Evolutionary conservation across 64 coral and sea anemone genomes (phyloP).

Genomic region (Stichodactyla helianthus): DNA sequence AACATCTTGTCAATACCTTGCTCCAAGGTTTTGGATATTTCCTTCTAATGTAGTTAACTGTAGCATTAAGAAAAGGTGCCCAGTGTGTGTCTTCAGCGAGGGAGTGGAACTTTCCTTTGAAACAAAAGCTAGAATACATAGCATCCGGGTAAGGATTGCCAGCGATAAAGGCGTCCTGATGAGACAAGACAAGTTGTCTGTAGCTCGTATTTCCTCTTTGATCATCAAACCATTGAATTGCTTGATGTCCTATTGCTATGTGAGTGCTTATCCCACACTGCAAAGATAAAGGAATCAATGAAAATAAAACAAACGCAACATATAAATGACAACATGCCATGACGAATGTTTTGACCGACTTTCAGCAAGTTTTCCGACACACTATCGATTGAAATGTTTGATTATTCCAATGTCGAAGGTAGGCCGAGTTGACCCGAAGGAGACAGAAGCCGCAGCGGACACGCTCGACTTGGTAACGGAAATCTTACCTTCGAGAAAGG

Average conservation of each 20-base stretch:
- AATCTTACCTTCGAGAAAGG: neutral
- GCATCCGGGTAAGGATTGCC: slow-evolving; percentile 88
- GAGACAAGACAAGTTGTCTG: slow-evolving; percentile 66
- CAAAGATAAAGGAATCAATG: neutral
- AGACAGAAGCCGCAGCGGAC: neutral
- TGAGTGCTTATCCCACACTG: slow-evolving; percentile 90
- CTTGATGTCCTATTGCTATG: slow-evolving; percentile 82
- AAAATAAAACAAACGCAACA: neutral
- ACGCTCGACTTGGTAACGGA: neutral
- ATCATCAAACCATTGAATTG: slow-evolving; percentile 75
- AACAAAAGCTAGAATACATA: slow-evolving; percentile 85
- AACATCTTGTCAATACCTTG: slow-evolving; percentile 37
- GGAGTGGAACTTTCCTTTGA: slow-evolving; percentile 58
- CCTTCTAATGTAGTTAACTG: slow-evolving; percentile 81
- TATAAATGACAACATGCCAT: neutral
- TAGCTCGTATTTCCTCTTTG: slow-evolving; percentile 62
- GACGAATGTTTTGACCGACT: neutral
- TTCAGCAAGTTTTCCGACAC: neutral
- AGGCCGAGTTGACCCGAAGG: neutral
- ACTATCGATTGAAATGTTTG: neutral
- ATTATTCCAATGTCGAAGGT: neutral
- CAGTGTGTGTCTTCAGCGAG: slow-evolving; percentile 91
- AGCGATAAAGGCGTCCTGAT: slow-evolving; percentile 85
- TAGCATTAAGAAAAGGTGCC: slow-evolving; percentile 89
- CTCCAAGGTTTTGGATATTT: slow-evolving; percentile 96